These are phyloP conservation scores for Mechanitis messenoides DNA, from an alignment of 2,888 invertebrate species.

Conservation along the genomic window DNA sequence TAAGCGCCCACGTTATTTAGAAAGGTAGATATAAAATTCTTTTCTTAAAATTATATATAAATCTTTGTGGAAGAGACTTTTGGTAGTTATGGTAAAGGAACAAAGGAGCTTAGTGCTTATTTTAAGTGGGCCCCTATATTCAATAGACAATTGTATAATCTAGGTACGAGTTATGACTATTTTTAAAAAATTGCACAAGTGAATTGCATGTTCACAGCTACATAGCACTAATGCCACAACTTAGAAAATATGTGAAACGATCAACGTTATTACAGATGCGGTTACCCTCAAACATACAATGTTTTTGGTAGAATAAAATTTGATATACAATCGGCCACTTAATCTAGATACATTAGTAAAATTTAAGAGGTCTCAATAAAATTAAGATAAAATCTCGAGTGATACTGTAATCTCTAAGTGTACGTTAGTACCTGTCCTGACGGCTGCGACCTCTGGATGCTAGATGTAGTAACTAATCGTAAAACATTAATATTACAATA, in stretches of 20 bases:
- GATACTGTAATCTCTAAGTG: slow-evolving; percentile 74
- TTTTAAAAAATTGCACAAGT: slow-evolving; percentile 74
- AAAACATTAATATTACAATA: slow-evolving; percentile 73
- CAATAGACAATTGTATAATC: slow-evolving; percentile 73
- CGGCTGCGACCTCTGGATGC: slow-evolving; percentile 71
- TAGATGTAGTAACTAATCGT: slow-evolving; percentile 72
- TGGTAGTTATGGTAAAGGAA: slow-evolving; percentile 61
- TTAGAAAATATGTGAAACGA: slow-evolving; percentile 50
- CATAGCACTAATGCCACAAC: slow-evolving; percentile 62
- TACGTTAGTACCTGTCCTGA: slow-evolving; percentile 53
- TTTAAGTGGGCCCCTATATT: slow-evolving; percentile 73
- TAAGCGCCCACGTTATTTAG: slow-evolving; percentile 72
- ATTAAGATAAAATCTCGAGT: slow-evolving; percentile 70
- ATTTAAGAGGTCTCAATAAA: slow-evolving; percentile 63
- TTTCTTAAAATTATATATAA: slow-evolving; percentile 72
- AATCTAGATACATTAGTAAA: slow-evolving; percentile 69
- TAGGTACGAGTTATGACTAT: slow-evolving; percentile 76
- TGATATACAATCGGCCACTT: slow-evolving; percentile 63
- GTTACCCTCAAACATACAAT: slow-evolving; percentile 45
- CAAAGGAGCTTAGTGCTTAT: slow-evolving; percentile 57
- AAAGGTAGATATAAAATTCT: slow-evolving; percentile 66
- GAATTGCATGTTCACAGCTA: slow-evolving; percentile 75
- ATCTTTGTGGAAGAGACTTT: slow-evolving; percentile 72
- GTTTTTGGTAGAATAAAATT: slow-evolving; percentile 62
- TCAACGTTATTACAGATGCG: slow-evolving; percentile 53